Evolutionary conservation across 2,113 vertebrate genomes (phyloP).

Genomic region (Oreocharis arfaki): DNA sequence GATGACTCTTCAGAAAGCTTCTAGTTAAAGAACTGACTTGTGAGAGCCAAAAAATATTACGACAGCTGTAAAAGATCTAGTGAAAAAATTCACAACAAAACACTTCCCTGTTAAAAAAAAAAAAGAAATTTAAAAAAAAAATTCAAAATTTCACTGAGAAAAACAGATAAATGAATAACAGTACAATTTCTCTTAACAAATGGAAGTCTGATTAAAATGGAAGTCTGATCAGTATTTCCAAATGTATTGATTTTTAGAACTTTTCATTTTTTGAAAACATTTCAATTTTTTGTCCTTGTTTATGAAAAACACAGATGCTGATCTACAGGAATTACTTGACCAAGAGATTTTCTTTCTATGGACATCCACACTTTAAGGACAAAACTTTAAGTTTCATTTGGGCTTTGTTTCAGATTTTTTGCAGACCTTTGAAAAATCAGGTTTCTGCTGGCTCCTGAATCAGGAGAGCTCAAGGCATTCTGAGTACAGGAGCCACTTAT

Average conservation of each 20-base stretch:
- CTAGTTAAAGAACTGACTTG: not conserved
- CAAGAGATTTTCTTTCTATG: not conserved
- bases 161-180: not conserved
- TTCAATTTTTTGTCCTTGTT: not conserved
- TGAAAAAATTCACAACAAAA: not conserved
- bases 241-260: not conserved
- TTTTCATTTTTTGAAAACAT: not conserved
- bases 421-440: not conserved
- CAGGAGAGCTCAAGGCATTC: not conserved
- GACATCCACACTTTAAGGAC: not conserved
- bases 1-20: not conserved
- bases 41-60: not conserved
- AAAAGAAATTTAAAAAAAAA: not conserved
- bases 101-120: not conserved
- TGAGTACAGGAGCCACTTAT: not conserved
- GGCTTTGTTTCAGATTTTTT: not conserved
- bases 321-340: not conserved
- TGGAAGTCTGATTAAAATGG: not conserved
- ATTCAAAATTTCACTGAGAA: not conserved
- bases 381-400: not conserved
- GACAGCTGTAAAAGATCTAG: not conserved
- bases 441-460: not conserved
- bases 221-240: not conserved
- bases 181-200: not conserved
- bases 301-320: not conserved